Evolutionary conservation across 2,797 vertebrate genomes (phyloP).

Genomic region (Darevskia nairensis): DNA sequence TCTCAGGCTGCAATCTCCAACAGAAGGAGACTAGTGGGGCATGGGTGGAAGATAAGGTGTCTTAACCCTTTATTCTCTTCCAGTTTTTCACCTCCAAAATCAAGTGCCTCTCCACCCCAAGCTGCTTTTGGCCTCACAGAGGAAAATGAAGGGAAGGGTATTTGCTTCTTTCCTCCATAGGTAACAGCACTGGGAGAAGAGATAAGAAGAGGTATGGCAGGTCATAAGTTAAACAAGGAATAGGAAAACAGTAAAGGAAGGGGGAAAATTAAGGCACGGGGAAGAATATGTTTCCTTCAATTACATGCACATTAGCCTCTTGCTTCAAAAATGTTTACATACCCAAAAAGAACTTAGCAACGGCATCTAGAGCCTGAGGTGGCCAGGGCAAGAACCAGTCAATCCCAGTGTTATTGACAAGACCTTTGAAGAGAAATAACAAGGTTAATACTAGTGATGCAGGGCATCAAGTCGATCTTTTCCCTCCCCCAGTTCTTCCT

Average conservation of each 20-base stretch:
- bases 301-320: no score
- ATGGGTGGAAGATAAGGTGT: not conserved
- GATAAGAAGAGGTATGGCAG: no score
- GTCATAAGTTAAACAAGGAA: no score
- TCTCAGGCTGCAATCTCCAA: not conserved
- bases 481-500: not conserved
- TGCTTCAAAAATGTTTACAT: slow-evolving; percentile 53
- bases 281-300: not conserved
- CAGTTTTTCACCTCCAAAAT: not conserved
- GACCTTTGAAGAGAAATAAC: slow-evolving; percentile 79
- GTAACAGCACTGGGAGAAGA: not conserved
- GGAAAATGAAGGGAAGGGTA: not conserved
- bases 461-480: not conserved
- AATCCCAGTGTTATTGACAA: slow-evolving; percentile 97
- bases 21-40: not conserved
- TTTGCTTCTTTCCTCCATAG: no score
- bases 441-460: no score
- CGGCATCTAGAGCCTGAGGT: slow-evolving; percentile 89
- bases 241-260: no score
- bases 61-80: no score
- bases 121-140: not conserved
- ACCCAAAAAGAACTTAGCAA: slow-evolving; percentile 93
- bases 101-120: not conserved
- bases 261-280: no score
- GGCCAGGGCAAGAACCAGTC: slow-evolving; percentile 99